Conservation (phyloP, 2,797 vertebrate genomes). For the Gymnopithys bicolor region DNA sequence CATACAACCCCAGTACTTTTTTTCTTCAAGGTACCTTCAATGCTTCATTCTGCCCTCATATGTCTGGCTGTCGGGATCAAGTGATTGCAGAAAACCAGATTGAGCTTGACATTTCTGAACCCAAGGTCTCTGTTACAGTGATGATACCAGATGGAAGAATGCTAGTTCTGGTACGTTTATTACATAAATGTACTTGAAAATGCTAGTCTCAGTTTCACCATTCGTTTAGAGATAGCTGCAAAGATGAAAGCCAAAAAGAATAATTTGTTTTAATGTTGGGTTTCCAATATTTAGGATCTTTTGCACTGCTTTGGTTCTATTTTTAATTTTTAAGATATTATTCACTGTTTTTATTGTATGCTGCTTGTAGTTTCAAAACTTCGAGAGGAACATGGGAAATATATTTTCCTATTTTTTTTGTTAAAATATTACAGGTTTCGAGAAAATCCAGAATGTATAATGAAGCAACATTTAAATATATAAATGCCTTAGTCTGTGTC, state of each 20-base stretch:
- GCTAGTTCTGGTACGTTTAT: constrained; percentile 84
- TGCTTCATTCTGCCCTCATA: constrained; percentile 88
- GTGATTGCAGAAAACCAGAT: constrained; percentile 81
- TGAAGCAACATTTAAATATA: background rate
- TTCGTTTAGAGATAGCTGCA: background rate
- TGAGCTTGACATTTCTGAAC: constrained; percentile 80
- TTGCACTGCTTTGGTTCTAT: background rate
- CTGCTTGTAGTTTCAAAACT: background rate
- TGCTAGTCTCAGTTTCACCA: background rate
- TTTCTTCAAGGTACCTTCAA: constrained; percentile 81
- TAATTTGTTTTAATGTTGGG: background rate
- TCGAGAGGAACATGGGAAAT: background rate
- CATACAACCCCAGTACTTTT: background rate
- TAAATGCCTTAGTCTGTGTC: background rate
- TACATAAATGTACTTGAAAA: background rate
- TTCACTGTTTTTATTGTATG: background rate
- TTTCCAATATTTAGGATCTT: background rate
- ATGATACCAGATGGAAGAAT: constrained; percentile 82
- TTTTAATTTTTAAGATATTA: background rate
- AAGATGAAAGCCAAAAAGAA: background rate
- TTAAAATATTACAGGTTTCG: background rate
- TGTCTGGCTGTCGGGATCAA: constrained; percentile 86
- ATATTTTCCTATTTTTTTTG: background rate
- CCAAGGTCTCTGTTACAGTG: constrained; percentile 80
- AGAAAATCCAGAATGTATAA: background rate